Evolutionary conservation across 2,888 invertebrate species (phyloP), one percentile per base, ranked within the genome.

Genomic region (Carterocephalus palaemon): DNA sequence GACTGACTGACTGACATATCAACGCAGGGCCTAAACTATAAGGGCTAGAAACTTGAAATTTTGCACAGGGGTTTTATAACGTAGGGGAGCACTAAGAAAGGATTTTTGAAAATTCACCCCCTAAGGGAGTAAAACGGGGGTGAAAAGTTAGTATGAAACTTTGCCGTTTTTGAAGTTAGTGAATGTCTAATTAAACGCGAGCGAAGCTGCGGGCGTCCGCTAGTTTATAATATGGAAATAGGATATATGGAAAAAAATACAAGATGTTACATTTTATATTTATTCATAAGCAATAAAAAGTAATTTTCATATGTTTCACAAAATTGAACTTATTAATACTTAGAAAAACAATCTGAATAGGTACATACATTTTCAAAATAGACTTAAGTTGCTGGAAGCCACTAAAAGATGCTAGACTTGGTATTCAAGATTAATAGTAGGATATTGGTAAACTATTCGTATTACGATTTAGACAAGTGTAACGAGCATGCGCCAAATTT

Each of bases 271-370:
- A 65, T 69, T 83, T 82, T 73, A 76, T 73, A 65, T 85, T 85
- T 85, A 84, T 83, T 86, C 78, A 78, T 85, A 86, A 85, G 85
- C 86, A 84, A 84, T 86, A 80, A 83, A 84, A 85, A 83, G 73
- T 81, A 84, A 83, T 80, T 64, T 71, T 55, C 70, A 69, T 73
- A 75, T 67, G 71, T 75, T 70, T 81, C 75, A 81, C 77, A 77
- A 72, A 80, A 72, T 73, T 67, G 57, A 77, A 83, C 73, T 57
- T 70, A 78, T 67, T 50, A 59, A 64, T 69, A 73, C 59, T 62
- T 60, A 67, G 57, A 59, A 63, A 78, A 78, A 66, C 57, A 67
- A 79, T 69, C 60, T 56, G 53, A 66, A 67, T 64, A n/a, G n/a
- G n/a, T n/a, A 64, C 60, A 63, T 57, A 47, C 64, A 63, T 53